Evolutionary conservation across 1,140 invertebrate genomes (phyloP), one percentile per base, ranked within the genome.

Genomic region (Drosophila eugracilis): DNA sequence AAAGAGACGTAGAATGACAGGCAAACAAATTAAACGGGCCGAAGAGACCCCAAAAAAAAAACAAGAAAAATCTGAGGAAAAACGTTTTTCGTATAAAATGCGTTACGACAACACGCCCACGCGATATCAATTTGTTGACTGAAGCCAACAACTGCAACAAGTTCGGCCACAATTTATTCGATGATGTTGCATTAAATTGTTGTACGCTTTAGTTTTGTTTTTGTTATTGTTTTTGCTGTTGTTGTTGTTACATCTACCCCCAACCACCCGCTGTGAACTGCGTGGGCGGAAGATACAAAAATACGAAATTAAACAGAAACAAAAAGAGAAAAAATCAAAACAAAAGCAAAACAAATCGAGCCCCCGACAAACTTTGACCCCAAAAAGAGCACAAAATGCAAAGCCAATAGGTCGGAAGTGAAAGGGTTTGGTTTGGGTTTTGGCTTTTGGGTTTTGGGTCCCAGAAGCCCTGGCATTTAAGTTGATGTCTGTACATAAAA

Each of bases 111-210:
- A 47, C 55, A 75, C 81, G 81, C 81, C 81, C 81, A 80, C 79
- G 70, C 79, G 26, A 75, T 66, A 59, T 63, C 69, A 60, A 65
- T 70, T 80, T 75, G 62, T 67, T 80, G 83, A 85, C 59, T 86
- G 81, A 81, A 85, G 54, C 39, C 73, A 86, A 81, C 80, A 85
- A 85, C 80, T 85, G 79, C 79, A 83, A 70, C 79, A 80, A 85
- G 73, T 85, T 48, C 67, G 70, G 69, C 62, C 65, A 60, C 74
- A 75, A 77, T 80, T 80, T 57, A 57, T 54, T 44, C 57, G 67
- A 86, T 86, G 83, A 85, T 81, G 77, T 80, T 85, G 83, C 81
- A 86, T 81, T 86, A 86, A 85, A 86, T 81, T 74, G 75, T 32
- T 77, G 69, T 17, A 19, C 75, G n/a, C 26, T 24, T 55, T 28